Conservation (phyloP, 1,140 invertebrate species). For the Heliconius melpomene region DNA sequence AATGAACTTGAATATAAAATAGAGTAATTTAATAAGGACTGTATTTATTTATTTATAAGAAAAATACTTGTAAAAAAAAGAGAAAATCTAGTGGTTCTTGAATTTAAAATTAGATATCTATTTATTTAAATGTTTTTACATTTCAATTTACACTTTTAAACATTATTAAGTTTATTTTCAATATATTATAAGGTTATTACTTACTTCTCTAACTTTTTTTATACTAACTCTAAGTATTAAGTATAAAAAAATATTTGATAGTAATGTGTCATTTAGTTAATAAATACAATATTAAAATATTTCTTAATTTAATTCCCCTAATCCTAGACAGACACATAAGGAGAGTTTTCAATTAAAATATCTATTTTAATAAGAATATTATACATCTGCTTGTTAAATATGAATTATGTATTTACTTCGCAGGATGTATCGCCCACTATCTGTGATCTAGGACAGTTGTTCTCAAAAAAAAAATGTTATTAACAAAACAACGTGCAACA, state of each 20-base stretch:
- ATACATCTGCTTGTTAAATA: constrained; percentile 39
- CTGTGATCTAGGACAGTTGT: constrained; percentile 35
- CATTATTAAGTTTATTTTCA: too few species aligned
- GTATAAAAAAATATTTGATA: too few species aligned
- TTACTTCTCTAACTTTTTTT: too few species aligned
- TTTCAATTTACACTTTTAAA: too few species aligned
- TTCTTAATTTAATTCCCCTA: neutral
- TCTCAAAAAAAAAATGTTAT: neutral
- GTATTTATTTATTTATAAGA: neutral
- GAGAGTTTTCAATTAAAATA: constrained; percentile 18
- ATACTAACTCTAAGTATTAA: too few species aligned
- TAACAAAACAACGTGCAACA: neutral
- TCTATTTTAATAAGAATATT: constrained; percentile 26
- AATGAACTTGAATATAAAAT: neutral
- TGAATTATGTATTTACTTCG: constrained; percentile 40
- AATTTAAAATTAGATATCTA: too few species aligned
- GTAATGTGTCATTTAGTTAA: too few species aligned
- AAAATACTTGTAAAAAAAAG: too few species aligned
- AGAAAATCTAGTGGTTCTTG: too few species aligned
- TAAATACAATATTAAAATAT: too few species aligned
- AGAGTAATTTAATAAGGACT: neutral
- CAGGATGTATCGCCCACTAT: constrained; percentile 33
- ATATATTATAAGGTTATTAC: too few species aligned
- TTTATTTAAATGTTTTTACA: too few species aligned
- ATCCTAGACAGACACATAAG: neutral